Base-by-base conservation (phyloP, 2,797 vertebrate species). In the Halcyon chelicuti region DNA sequence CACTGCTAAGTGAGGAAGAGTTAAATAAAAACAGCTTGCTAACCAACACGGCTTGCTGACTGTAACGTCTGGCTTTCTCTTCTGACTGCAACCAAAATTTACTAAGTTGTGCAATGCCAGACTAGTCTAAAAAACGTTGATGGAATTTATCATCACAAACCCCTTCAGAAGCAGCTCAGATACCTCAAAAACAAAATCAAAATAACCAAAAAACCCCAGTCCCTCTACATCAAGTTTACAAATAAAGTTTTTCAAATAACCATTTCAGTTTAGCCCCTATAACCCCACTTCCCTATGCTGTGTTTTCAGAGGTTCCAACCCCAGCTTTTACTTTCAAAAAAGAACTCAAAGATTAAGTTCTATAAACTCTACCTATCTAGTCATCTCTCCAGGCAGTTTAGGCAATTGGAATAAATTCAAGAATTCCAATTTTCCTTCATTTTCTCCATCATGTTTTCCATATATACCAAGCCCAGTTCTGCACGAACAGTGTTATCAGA, bases 1-100 rank as follows among this genome's bases (percentile, higher is more conserved):
- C 86, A 96, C 37, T 95, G 70, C 7, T 11, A 52, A 55, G 12
- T 52, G 58, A 79, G 46, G 67, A 39, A 51, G 20, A 92, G 28
- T 63, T 75, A 81, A 94, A 74, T 42, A 77, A 77, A 72, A 94
- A 4, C 86, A 95, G 80, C 61, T 84, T 84, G 44, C n/a, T 84
- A 78, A 62, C 40, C 35, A 67, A 61, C 22, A 86, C 6, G 66
- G 28, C 23, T 60, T 62, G 10, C 6, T 68, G 42, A 83, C 75
- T 75, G n/a, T 49, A 68, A 33, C 0, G 3, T 35, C 42, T 79
- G 35, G 46, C n/a, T 49, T 84, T 63, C 40, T 77, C 33, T 52
- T 76, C 39, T 55, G 74, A 42, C 11, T 51, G 28, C 5, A 8
- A n/a, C 14, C 31, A 67, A 60, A 79, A 73, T 68, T 44, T 19